Conservation (phyloP, 2,888 invertebrate species). For the Eucera pruinosa region DNA sequence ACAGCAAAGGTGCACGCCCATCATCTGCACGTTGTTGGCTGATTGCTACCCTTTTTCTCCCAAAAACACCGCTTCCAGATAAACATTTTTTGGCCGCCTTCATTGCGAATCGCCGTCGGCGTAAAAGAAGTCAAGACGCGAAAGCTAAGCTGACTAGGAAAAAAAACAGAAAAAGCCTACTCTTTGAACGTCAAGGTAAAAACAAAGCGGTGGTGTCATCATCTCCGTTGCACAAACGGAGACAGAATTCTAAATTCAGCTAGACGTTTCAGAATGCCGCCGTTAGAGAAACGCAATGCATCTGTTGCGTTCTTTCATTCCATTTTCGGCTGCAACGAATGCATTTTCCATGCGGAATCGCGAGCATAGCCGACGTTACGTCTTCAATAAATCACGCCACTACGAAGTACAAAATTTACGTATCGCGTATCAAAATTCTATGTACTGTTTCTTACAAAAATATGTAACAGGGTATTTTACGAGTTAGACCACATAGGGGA, state of each 20-base stretch:
- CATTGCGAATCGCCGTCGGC: neutral
- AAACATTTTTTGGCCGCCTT: conserved; percentile 7
- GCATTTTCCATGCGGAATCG: conserved; percentile 50
- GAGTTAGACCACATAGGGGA: no score
- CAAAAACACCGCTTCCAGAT: neutral
- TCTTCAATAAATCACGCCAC: conserved; percentile 59
- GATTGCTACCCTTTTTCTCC: neutral
- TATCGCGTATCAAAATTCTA: conserved; percentile 59
- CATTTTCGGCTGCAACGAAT: conserved; percentile 45
- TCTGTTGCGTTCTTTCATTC: conserved; percentile 58
- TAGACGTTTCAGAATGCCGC: neutral
- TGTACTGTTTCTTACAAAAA: no score
- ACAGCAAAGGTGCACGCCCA: no score
- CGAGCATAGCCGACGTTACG: conserved; percentile 33
- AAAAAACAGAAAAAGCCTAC: conserved; percentile 3
- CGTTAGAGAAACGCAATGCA: conserved; percentile 38
- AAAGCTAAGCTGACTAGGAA: neutral
- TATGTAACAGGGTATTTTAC: no score
- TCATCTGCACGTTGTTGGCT: no score
- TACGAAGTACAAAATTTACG: conserved; percentile 61
- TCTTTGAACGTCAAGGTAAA: conserved; percentile 11
- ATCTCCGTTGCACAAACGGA: neutral
- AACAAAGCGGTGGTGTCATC: conserved; percentile 35
- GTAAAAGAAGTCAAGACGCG: neutral
- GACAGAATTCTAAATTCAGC: conserved; percentile 51